Conservation (phyloP, 2,888 invertebrate species). For the Xestia xanthographa region DNA sequence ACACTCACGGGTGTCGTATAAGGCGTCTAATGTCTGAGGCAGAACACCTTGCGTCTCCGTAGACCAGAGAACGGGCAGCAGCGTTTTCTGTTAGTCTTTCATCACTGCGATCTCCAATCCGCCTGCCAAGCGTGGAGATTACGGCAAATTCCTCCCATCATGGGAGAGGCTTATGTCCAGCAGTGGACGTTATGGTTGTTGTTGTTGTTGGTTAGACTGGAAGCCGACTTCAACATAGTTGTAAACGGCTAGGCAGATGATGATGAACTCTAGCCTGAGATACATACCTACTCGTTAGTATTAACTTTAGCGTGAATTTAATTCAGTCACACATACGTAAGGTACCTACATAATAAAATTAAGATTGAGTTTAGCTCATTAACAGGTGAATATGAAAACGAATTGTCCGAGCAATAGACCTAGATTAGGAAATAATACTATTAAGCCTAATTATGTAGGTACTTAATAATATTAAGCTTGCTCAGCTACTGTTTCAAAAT, state of each 20-base stretch:
- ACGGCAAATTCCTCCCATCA: no score
- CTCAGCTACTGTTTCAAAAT: not conserved
- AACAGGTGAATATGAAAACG: not conserved
- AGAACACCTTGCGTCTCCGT: no score
- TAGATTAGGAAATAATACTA: not conserved
- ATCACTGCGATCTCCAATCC: no score
- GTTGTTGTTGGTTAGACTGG: not conserved
- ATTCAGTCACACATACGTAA: not conserved
- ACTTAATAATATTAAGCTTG: not conserved
- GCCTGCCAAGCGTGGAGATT: no score
- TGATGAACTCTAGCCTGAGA: not conserved
- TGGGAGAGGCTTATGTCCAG: no score
- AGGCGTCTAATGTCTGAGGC: no score
- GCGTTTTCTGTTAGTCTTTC: no score
- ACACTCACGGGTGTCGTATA: no score
- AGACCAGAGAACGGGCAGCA: no score
- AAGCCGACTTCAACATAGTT: not conserved
- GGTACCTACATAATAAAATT: not conserved
- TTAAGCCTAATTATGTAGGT: not conserved
- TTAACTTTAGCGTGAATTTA: not conserved
- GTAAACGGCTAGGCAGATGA: not conserved
- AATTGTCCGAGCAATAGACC: not conserved
- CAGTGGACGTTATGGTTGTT: no score
- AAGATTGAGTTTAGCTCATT: not conserved
- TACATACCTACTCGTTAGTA: no score